Conservation (phyloP, 2,888 invertebrate genomes). For the Polyommatus icarus region DNA sequence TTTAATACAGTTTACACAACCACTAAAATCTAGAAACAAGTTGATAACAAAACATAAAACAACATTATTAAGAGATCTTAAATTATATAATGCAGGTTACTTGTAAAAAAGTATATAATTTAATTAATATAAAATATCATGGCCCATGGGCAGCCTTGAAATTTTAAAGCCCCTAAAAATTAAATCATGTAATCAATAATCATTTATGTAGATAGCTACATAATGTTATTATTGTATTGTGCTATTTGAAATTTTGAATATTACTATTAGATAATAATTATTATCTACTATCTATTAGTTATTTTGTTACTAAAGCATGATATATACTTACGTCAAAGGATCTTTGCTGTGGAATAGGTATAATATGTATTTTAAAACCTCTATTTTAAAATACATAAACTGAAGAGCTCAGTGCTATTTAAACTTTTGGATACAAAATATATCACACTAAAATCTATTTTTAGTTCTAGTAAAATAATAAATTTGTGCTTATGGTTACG, state of each 20-base stretch:
- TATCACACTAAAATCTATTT: background rate
- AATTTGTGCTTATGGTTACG: background rate
- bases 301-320: background rate
- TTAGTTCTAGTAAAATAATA: background rate
- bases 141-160: background rate
- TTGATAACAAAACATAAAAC: background rate
- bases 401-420: too few relatives aligned
- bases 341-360: background rate
- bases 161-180: background rate
- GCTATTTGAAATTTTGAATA: background rate
- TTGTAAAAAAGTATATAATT: background rate
- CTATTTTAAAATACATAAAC: too few relatives aligned
- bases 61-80: constrained; percentile 22
- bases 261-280: background rate
- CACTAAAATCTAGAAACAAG: constrained; percentile 31
- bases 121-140: background rate
- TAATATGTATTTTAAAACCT: too few relatives aligned
- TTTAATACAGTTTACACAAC: constrained; percentile 31
- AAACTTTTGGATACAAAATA: too few relatives aligned
- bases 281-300: background rate
- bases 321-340: background rate
- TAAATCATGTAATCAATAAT: background rate
- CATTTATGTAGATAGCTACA: background rate
- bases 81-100: constrained; percentile 1
- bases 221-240: background rate